phyloP scores from a whole-genome alignment of 92 coral and sea anemone genomes.

The Parazoanthus swiftii region DNA sequence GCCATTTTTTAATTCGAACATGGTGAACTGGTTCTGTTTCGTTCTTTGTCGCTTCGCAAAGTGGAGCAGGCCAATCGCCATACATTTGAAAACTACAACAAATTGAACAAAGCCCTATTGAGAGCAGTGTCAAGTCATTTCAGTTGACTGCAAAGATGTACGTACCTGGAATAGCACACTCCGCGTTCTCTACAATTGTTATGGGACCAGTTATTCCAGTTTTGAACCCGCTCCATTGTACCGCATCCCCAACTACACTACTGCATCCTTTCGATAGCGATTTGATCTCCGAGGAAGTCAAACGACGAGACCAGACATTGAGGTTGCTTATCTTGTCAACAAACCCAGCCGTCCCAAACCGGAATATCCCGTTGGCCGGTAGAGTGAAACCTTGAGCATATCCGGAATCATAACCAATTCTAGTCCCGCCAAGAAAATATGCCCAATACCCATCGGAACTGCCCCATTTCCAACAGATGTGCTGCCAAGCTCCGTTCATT shows the following conservation, averaged over 20 bases:
- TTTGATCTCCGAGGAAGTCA: not conserved
- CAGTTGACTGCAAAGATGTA: too few species aligned
- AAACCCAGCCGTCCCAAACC: not conserved
- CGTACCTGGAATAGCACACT: constrained; percentile 20
- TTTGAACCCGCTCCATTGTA: constrained; percentile 25
- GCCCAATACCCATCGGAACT: constrained; percentile 8
- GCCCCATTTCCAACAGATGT: constrained; percentile 1
- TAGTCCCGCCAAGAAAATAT: not conserved
- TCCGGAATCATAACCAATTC: not conserved
- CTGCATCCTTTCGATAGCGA: constrained; percentile 24
- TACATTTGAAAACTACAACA: too few species aligned
- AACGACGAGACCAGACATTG: not conserved
- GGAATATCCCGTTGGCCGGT: not conserved
- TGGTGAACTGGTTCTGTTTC: too few species aligned
- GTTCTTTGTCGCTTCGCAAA: too few species aligned
- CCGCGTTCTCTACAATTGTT: constrained; percentile 15
- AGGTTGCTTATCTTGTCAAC: not conserved
- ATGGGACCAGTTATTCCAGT: constrained; percentile 18
- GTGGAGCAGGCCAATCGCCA: too few species aligned
- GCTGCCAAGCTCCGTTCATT: constrained; percentile 13
- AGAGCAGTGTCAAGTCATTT: too few species aligned
- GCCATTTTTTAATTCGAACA: too few species aligned
- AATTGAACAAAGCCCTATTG: too few species aligned
- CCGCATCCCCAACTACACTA: not conserved
- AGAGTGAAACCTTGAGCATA: not conserved